Evolutionary conservation across 2,797 vertebrate genomes (phyloP), one percentile per base, ranked within the genome.

Genomic region (Sebastes oblongus): DNA sequence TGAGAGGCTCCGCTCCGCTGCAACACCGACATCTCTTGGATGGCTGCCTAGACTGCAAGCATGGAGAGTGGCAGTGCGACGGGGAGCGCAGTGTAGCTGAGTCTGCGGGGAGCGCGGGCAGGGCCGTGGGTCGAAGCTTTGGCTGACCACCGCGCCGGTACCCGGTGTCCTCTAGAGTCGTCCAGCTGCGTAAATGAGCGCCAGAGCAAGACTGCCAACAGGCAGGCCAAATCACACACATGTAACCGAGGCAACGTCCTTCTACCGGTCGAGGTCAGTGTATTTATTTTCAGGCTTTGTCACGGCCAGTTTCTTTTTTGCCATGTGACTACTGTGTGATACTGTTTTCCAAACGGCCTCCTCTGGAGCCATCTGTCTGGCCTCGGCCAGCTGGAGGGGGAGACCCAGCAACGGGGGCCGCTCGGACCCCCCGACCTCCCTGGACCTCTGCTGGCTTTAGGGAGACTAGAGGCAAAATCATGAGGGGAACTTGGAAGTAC

Each of bases 131-230:
- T 85, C 66, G 39, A 42, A 75, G 81, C 61, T 77, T 87, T 92
- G 90, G 88, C 88, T 83, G 82, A 87, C 78, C 86, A 86, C 62
- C 25, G 50, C 14, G n/a, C 59, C 18, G 46, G 66, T 75, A 39
- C 54, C 71, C 27, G 39, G 60, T 76, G 87, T 89, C 89, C 87
- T 91, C 90, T 75, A 59, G 83, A 90, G 84, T 74, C 75, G 25
- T 78, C 81, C 88, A 93, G 86, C 92, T 94, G 90, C 93, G 85
- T 83, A 92, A 93, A 93, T 82, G 83, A 86, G 85, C 68, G 12
- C 72, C 78, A 69, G 82, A 91, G 84, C 66, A 82, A 78, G 74
- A 80, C 66, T 62, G 81, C 82, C 83, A 79, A 66, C 50, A 61
- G 50, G 32, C 65, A 46, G 60, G 86, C 89, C 88, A 91, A 91